These are phyloP conservation scores for Epizoanthus ramosus DNA, from an alignment of 92 coral and sea anemone genomes.

Conservation along the genomic window DNA sequence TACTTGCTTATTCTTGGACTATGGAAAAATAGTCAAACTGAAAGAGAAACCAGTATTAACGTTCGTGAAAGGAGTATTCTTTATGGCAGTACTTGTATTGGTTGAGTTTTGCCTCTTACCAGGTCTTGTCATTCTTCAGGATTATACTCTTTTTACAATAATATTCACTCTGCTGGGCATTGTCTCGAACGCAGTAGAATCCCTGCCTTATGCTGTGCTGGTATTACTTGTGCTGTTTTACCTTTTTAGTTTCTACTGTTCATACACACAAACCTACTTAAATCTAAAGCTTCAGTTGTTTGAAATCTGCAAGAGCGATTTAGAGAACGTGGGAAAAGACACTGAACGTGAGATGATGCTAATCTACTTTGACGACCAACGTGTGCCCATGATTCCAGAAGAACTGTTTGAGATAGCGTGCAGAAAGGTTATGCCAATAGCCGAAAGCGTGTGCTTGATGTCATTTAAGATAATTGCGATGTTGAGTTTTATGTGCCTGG, in stretches of 20 bases:
- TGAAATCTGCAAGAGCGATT: background rate
- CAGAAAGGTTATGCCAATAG: constrained; percentile 32
- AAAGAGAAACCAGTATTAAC: background rate
- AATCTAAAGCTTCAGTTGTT: constrained; percentile 28
- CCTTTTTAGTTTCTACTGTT: constrained; percentile 31
- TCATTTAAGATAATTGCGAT: background rate
- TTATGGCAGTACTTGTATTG: too few relatives aligned
- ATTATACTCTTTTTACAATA: background rate
- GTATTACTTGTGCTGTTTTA: constrained; percentile 25
- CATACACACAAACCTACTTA: constrained; percentile 36
- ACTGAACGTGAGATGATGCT: too few relatives aligned
- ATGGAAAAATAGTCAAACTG: too few relatives aligned
- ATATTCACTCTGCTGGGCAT: background rate
- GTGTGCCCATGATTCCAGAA: constrained; percentile 26
- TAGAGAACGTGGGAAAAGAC: background rate
- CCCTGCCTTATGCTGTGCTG: background rate
- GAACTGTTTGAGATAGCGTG: constrained; percentile 32
- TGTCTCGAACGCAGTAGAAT: background rate
- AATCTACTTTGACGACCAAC: background rate
- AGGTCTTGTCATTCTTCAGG: background rate
- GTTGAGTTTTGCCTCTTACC: background rate
- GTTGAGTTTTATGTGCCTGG: constrained; percentile 12
- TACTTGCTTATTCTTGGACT: too few relatives aligned
- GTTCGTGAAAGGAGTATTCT: background rate
- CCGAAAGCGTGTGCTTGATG: constrained; percentile 9